Percentiles rank a stretch among this genome's conserved stretches.
phyloP scores from a whole-genome alignment of 2,797 vertebrate genomes.

The Gouania willdenowi region DNA sequence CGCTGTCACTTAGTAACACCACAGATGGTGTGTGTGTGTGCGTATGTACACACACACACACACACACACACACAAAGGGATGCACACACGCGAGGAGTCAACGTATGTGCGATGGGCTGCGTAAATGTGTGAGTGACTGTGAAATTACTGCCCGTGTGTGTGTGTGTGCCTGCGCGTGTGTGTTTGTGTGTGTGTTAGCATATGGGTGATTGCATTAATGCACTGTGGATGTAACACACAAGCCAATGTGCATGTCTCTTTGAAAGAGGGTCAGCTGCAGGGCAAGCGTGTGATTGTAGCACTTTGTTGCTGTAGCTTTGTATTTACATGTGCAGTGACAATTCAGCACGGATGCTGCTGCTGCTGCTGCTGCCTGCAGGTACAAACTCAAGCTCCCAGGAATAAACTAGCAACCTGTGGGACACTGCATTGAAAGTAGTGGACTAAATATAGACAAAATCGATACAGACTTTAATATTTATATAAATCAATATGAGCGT shows the following conservation, averaged over 20 bases:
- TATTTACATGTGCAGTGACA: slow-evolving; percentile 21
- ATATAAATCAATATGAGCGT: too few relatives aligned
- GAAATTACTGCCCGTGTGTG: slow-evolving; percentile 14
- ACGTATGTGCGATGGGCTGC: slow-evolving; percentile 17
- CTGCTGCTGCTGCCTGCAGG: slow-evolving; percentile 5
- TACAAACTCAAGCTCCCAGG: slow-evolving; percentile 4
- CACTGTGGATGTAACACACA: slow-evolving; percentile 7
- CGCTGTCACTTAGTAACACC: slow-evolving; percentile 17
- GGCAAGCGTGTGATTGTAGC: slow-evolving; percentile 25
- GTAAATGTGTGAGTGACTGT: slow-evolving; percentile 30
- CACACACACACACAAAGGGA: slow-evolving; percentile 25
- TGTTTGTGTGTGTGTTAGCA: not conserved
- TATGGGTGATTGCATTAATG: slow-evolving; percentile 29
- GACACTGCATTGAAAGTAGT: too few relatives aligned
- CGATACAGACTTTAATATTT: too few relatives aligned
- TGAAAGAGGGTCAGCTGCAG: slow-evolving; percentile 41
- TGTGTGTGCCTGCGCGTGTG: slow-evolving; percentile 13
- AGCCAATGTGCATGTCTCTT: slow-evolving; percentile 21
- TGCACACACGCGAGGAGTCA: slow-evolving; percentile 21
- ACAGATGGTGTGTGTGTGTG: slow-evolving; percentile 43
- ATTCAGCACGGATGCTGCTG: slow-evolving; percentile 3
- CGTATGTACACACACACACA: too few relatives aligned
- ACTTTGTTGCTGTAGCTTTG: slow-evolving; percentile 14
- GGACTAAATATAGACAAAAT: too few relatives aligned
- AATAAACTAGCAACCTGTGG: not conserved